Evolutionary conservation across 2,888 invertebrate species (phyloP).

Genomic region (Shargacucullia verbasci): DNA sequence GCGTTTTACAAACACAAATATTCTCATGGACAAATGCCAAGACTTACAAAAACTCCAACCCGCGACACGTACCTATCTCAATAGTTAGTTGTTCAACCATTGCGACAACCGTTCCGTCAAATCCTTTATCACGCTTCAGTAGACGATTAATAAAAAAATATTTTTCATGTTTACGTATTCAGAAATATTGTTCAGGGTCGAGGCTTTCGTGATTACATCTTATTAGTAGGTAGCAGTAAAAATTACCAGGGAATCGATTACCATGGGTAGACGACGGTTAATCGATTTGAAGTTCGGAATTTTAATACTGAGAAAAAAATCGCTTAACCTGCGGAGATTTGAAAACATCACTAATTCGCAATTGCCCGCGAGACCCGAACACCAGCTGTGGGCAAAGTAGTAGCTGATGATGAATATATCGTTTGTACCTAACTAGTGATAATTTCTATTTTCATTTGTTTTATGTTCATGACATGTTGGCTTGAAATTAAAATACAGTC

Average conservation of each 20-base stretch:
- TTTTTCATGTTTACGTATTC: conserved; percentile 49
- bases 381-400: no score
- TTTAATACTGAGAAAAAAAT: no score
- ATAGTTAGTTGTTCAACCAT: no score
- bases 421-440: no score
- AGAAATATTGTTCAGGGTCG: conserved; percentile 63
- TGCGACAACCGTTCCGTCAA: conserved; percentile 9
- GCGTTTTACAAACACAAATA: no score
- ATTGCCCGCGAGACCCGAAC: no score
- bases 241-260: conserved; percentile 40
- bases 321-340: no score
- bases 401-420: no score
- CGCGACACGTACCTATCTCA: no score
- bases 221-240: conserved; percentile 58
- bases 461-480: background rate
- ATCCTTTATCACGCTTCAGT: conserved; percentile 36
- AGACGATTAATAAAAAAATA: conserved; percentile 54
- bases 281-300: conserved; percentile 6
- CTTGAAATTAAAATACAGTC: background rate
- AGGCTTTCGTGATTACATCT: conserved; percentile 66
- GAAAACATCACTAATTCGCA: no score
- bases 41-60: no score
- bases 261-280: conserved; percentile 35
- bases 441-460: conserved; percentile 1
- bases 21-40: no score